These are phyloP conservation scores for Eunapius fragilis DNA, from an alignment of 37 sponge, comb jelly and placozoan genomes.

Conservation along the genomic window DNA sequence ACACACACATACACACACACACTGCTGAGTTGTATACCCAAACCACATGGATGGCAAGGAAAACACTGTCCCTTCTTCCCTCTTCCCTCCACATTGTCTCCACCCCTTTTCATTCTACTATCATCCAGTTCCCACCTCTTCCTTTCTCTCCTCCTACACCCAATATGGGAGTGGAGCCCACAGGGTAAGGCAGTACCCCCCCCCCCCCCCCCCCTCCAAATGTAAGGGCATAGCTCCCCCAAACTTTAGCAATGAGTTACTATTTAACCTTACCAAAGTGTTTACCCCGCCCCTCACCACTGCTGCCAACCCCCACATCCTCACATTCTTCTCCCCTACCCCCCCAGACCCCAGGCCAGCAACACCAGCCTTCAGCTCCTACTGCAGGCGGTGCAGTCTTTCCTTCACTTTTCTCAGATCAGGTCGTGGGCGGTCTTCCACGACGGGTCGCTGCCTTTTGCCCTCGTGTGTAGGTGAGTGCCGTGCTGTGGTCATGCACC, in stretches of 20 bases:
- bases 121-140: no score
- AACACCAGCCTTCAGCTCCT: slow-evolving; percentile 12
- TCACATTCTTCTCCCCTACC: not conserved
- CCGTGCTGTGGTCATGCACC: not conserved
- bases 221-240: no score
- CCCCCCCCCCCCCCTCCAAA: not conserved
- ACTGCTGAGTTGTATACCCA: no score
- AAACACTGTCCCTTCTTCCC: not conserved
- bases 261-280: no score
- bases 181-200: no score
- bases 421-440: slow-evolving; percentile 49
- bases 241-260: no score
- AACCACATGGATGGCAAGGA: no score
- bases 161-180: no score
- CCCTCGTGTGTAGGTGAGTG: slow-evolving; percentile 39
- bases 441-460: slow-evolving; percentile 31
- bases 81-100: not conserved
- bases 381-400: slow-evolving; percentile 45
- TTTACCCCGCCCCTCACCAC: not conserved
- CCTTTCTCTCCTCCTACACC: no score
- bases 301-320: not conserved
- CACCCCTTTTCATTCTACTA: no score
- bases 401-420: slow-evolving; percentile 63
- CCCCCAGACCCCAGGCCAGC: slow-evolving; percentile 9
- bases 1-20: no score